Conservation (phyloP, 2,113 vertebrate genomes). For the Megaleporinus macrocephalus region DNA sequence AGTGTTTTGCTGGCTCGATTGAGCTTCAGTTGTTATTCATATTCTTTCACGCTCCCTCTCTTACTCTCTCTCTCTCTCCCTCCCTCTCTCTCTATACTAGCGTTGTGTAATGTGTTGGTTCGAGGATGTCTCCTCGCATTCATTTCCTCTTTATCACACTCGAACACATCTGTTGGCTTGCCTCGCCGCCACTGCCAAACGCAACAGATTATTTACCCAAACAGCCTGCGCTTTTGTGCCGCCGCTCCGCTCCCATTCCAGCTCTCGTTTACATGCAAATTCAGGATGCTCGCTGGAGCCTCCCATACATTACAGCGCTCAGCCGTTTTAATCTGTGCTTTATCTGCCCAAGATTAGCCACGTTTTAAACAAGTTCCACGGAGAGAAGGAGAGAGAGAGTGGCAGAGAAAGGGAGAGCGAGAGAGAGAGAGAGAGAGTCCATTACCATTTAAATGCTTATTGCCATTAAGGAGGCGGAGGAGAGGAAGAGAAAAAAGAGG, state of each 20-base stretch:
- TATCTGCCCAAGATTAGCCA: constrained; percentile 60
- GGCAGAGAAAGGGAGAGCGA: background rate
- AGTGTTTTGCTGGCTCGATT: constrained; percentile 33
- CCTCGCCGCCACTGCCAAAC: constrained; percentile 49
- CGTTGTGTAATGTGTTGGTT: constrained; percentile 36
- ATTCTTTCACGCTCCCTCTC: constrained; percentile 48
- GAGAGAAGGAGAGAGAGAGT: background rate
- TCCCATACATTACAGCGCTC: constrained; percentile 47
- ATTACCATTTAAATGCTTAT: constrained; percentile 76
- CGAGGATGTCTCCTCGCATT: constrained; percentile 48
- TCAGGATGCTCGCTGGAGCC: constrained; percentile 40
- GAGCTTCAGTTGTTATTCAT: constrained; percentile 29
- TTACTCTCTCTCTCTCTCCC: too few species aligned
- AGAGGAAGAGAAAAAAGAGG: constrained; percentile 40
- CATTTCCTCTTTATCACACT: constrained; percentile 59
- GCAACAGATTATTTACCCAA: constrained; percentile 58
- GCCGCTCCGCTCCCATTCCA: constrained; percentile 47
- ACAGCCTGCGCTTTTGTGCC: constrained; percentile 59
- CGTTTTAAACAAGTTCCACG: constrained; percentile 38
- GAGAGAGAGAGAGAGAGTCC: constrained; percentile 46
- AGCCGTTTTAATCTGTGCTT: constrained; percentile 59
- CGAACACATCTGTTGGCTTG: constrained; percentile 57
- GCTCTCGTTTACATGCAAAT: constrained; percentile 57
- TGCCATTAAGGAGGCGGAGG: constrained; percentile 60
- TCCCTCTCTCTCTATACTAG: constrained; percentile 57